Percentiles rank a stretch among this genome's conserved stretches.
Conservation (phyloP, 2,888 invertebrate genomes). For the Nasonovia ribisnigri region DNA sequence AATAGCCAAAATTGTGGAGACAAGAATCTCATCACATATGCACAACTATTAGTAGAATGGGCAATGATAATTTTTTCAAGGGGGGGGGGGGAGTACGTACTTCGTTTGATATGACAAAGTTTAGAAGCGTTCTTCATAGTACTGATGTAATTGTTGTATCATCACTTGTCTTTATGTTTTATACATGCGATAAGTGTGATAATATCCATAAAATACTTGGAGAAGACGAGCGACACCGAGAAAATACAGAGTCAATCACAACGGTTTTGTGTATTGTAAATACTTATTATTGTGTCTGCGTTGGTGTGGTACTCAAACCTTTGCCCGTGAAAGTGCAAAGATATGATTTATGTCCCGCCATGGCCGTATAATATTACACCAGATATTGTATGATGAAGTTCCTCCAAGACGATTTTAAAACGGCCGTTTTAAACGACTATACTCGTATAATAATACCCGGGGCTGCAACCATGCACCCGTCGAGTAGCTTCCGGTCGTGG, state of each 20-base stretch:
- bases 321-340: neutral
- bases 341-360: neutral
- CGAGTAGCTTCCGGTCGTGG: neutral
- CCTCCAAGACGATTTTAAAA: slow-evolving; percentile 22
- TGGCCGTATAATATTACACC: neutral
- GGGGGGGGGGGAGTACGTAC: too few relatives aligned
- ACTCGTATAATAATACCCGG: neutral
- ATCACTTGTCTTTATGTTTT: neutral
- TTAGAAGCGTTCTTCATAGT: neutral
- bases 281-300: neutral
- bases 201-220: neutral
- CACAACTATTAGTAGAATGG: too few relatives aligned
- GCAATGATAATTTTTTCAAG: too few relatives aligned
- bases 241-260: neutral
- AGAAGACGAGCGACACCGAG: neutral
- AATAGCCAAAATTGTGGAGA: too few relatives aligned
- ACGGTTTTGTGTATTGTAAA: neutral
- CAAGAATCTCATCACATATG: too few relatives aligned
- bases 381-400: neutral
- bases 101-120: too few relatives aligned
- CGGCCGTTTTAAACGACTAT: neutral
- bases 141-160: too few relatives aligned
- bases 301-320: neutral
- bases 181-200: neutral
- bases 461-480: neutral